Evolutionary conservation across 2,113 vertebrate species (phyloP), one percentile per base, ranked within the genome.

Genomic region (Ptyas mucosa): DNA sequence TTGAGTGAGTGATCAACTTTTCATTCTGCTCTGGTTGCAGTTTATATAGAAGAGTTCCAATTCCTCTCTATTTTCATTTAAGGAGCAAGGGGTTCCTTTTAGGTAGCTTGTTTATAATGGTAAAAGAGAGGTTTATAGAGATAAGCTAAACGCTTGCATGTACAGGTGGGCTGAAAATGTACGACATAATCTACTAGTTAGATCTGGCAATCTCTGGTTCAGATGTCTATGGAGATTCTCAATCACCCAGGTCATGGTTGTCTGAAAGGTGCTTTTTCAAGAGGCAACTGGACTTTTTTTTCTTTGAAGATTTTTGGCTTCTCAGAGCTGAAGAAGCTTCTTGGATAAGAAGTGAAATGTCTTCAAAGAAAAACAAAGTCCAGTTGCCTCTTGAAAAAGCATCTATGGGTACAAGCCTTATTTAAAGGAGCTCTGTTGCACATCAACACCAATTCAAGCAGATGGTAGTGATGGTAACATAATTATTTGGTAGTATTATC

Each of bases 1-100:
- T 99, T 98, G 99, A 98, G 99, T 99, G 98, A 98, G 98, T 97
- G 95, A 92, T 92, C 91, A 94, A 69, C 21, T 91, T 94, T 75
- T 90, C 81, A 91, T 29, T 29, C 12, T 92, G 7, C 8, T 9
- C 26, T 89, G 14, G 0, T 15, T 92, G 86, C 85, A 12, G 21
- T 75, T 88, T 88, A 8, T 34, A 87, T 34, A 61, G 26, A 75
- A 26, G 58, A 75, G 53, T 24, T 88, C 5, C 88, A 23, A 51
- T 24, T 54, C 58, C 21, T 88, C 26, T 53, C 8, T 61, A 14
- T 75, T 87, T 75, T 52, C 12, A 58, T 93, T 57, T 61, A 51
- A 58, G 75, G 34, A 43, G 10, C 11, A 85, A 85, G 39, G 20
- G 12, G 26, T 69, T 20, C 1, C 29, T 91, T 52, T 87, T 91